phyloP scores from a whole-genome alignment of 2,113 vertebrate species.

The Catharus bicknelli region DNA sequence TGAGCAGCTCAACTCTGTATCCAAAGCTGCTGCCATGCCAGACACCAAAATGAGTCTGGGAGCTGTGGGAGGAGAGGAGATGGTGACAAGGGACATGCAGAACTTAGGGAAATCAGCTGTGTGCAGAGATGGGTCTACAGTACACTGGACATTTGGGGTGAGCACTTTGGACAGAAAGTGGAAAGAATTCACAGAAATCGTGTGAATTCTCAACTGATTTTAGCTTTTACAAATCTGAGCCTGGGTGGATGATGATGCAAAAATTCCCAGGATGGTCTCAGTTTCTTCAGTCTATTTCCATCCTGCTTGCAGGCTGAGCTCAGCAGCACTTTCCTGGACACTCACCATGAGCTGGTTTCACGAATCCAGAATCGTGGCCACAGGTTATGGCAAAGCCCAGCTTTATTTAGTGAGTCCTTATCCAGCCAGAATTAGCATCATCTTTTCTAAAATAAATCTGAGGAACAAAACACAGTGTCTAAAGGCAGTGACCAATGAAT shows the following conservation, averaged over 20 bases:
- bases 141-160: fast-evolving
- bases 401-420: not conserved
- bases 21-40: not conserved
- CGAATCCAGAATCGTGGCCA: fast-evolving
- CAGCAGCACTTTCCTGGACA: not conserved
- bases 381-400: not conserved
- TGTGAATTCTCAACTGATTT: not conserved
- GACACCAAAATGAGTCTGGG: not conserved
- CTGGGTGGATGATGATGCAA: not conserved
- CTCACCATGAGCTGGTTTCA: not conserved
- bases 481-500: not conserved
- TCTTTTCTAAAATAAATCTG: not conserved
- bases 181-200: not conserved
- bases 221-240: not conserved
- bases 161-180: not conserved
- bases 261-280: not conserved
- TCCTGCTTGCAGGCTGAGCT: not conserved
- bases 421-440: not conserved
- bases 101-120: not conserved
- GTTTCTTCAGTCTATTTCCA: not conserved
- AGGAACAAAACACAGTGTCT: not conserved
- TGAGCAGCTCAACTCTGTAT: not conserved
- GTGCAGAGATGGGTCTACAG: not conserved
- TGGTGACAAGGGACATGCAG: not conserved
- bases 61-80: not conserved